These are phyloP conservation scores for Mareca penelope DNA, from an alignment of 2,797 vertebrate genomes.

Conservation along the genomic window DNA sequence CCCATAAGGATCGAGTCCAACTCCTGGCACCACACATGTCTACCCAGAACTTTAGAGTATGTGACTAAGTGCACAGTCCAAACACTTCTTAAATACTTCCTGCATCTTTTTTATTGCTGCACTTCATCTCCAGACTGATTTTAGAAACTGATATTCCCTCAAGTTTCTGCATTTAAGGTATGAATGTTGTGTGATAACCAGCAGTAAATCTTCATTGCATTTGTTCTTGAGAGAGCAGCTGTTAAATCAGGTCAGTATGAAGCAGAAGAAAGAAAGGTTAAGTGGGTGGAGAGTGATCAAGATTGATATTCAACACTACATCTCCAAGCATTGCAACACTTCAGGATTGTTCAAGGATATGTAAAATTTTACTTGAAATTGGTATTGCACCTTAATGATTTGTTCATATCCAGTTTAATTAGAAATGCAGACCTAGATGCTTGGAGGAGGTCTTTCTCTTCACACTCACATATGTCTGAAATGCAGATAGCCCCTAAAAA, in stretches of 20 bases:
- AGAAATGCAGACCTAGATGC: not conserved
- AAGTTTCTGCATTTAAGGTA: not conserved
- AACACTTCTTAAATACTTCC: not conserved
- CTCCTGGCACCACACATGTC: no score
- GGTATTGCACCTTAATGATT: not conserved
- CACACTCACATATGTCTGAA: not conserved
- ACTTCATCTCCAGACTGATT: not conserved
- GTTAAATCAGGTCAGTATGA: not conserved
- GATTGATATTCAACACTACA: not conserved
- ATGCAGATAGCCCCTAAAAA: not conserved
- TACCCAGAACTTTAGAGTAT: no score
- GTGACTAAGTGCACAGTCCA: no score
- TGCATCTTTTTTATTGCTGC: not conserved
- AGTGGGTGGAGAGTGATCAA: not conserved
- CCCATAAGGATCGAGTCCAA: no score
- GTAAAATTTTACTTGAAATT: not conserved
- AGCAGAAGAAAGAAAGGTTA: not conserved
- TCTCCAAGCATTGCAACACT: not conserved
- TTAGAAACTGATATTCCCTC: not conserved
- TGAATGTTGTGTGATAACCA: not conserved
- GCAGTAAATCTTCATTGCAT: not conserved
- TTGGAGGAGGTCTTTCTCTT: not conserved
- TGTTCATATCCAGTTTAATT: not conserved
- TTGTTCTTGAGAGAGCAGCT: not conserved
- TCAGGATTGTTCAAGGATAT: not conserved